Conservation (phyloP, 2,113 vertebrate genomes). For the Ursus arctos region DNA sequence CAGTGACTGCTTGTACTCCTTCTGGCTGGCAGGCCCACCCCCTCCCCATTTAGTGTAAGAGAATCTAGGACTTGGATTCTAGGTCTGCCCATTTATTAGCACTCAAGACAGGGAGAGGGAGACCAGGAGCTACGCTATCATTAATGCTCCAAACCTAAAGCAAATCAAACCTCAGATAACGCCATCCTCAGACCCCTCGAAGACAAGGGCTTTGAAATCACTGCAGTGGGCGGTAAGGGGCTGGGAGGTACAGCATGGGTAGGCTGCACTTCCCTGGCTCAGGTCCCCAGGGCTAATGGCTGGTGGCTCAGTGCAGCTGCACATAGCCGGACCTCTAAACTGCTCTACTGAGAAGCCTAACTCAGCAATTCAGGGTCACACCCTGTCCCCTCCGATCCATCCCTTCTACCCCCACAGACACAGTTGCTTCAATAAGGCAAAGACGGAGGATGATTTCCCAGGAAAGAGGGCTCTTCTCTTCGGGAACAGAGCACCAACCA, state of each 20-base stretch:
- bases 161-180: neutral
- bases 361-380: neutral
- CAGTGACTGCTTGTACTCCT: neutral
- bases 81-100: neutral
- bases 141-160: neutral
- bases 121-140: neutral
- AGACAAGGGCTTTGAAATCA: neutral
- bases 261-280: neutral
- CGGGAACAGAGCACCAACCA: neutral
- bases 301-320: neutral
- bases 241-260: neutral
- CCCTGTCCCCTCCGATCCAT: neutral
- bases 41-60: neutral
- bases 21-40: neutral
- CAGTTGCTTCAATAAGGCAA: neutral
- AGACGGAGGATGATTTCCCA: neutral
- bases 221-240: no score
- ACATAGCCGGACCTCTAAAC: neutral
- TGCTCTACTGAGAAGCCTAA: neutral
- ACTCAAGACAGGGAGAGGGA: neutral
- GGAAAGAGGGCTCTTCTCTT: constrained; percentile 18
- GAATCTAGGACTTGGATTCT: neutral
- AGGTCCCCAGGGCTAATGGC: neutral
- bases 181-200: neutral
- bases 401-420: neutral